phyloP scores from a whole-genome alignment of 2,888 invertebrate genomes.

The Cataglyphis rosenhaueri region DNA sequence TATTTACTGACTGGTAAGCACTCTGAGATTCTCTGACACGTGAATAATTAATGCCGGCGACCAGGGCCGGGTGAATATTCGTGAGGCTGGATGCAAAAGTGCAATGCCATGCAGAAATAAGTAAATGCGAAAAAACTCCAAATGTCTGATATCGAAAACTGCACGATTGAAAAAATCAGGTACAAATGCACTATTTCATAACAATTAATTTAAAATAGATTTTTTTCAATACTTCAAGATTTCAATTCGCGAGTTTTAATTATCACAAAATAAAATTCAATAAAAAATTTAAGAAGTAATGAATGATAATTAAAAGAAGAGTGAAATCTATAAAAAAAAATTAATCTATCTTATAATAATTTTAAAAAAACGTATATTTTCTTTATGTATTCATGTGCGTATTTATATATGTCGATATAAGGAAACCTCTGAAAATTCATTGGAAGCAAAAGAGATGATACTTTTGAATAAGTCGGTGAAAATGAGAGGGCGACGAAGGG shows the following conservation, averaged over 20 bases:
- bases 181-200: too few relatives aligned
- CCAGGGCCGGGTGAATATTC: slow-evolving; percentile 42
- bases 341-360: not conserved
- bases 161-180: not conserved
- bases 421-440: not conserved
- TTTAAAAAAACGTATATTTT: not conserved
- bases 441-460: slow-evolving; percentile 37
- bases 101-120: not conserved
- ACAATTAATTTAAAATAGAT: not conserved
- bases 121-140: not conserved
- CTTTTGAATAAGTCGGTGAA: slow-evolving; percentile 51
- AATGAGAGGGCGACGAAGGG: slow-evolving; percentile 40
- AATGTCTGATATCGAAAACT: not conserved
- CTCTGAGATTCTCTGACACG: slow-evolving; percentile 80
- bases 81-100: not conserved
- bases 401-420: not conserved
- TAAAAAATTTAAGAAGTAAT: not conserved
- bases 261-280: not conserved
- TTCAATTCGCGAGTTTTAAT: not conserved
- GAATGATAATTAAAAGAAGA: not conserved
- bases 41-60: slow-evolving; percentile 80
- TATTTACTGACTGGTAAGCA: slow-evolving; percentile 68
- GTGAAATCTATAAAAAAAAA: not conserved
- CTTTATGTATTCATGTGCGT: not conserved
- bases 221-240: not conserved